A percentile compares a stretch with the other conserved stretches of the same genome.
These are phyloP conservation scores for Caenorhabditis latens DNA, from an alignment of 1,140 invertebrate genomes.

Conservation along the genomic window DNA sequence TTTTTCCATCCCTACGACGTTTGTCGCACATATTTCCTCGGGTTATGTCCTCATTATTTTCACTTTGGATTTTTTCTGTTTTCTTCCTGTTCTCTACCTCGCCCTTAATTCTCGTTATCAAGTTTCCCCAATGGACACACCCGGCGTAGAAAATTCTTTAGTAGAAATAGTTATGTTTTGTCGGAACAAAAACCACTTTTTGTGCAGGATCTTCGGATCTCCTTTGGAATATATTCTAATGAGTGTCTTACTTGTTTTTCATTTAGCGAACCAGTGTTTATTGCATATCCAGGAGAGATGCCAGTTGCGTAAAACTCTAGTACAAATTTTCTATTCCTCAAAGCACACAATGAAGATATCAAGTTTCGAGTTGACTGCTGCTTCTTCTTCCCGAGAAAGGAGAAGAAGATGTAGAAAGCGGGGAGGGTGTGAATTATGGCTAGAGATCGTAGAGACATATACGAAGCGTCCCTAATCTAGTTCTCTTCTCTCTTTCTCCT, in stretches of 20 bases:
- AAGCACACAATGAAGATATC: conserved; percentile 49
- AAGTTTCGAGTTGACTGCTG: conserved; percentile 51
- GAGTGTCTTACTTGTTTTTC: too few species aligned
- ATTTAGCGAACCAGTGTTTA: too few species aligned
- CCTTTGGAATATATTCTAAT: too few species aligned
- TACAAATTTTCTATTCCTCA: conserved; percentile 3
- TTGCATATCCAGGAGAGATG: neutral
- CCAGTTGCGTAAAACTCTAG: neutral
- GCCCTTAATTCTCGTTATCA: too few species aligned
- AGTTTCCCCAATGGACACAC: neutral
- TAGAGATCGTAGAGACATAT: conserved; percentile 26
- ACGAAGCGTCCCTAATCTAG: neutral
- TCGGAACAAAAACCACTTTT: neutral
- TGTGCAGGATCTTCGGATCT: neutral
- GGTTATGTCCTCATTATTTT: too few species aligned
- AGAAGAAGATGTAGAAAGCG: conserved; percentile 23
- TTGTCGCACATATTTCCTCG: too few species aligned
- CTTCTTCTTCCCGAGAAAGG: conserved; percentile 21
- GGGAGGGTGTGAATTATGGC: conserved; percentile 44
- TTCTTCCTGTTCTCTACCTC: neutral
- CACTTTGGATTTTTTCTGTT: too few species aligned
- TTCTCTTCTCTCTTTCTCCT: neutral
- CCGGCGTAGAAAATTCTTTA: neutral
- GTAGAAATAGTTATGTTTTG: neutral
- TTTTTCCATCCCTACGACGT: neutral